phyloP scores from a whole-genome alignment of 1,140 invertebrate genomes.

The Mesaphorura yosii region DNA sequence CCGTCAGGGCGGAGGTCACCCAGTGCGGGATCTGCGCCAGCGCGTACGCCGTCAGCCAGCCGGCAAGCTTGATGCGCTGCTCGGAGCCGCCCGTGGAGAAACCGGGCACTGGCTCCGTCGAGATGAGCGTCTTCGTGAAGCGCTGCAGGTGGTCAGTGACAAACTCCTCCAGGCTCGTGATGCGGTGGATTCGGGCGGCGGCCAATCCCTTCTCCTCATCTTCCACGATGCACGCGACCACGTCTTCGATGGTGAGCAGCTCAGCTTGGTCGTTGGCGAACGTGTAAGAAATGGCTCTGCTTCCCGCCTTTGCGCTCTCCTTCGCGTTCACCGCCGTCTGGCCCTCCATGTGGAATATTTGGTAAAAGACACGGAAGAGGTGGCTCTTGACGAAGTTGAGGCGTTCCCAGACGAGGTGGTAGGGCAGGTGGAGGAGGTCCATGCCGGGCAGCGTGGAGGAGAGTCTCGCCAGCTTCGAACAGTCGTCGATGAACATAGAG shows the following conservation, averaged over 20 bases:
- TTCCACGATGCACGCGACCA: not conserved
- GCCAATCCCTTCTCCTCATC: not conserved
- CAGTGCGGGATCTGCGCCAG: slow-evolving; percentile 8
- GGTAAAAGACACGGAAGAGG: not conserved
- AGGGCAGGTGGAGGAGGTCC: slow-evolving; percentile 17
- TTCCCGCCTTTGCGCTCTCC: no score
- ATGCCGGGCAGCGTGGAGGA: slow-evolving; percentile 12
- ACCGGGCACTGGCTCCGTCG: not conserved
- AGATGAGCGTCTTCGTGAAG: not conserved
- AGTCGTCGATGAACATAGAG: slow-evolving; percentile 22
- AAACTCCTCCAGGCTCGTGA: slow-evolving; percentile 9
- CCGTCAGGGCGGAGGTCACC: slow-evolving; percentile 9
- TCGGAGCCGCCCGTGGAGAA: no score
- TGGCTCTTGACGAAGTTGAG: not conserved
- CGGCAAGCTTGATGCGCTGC: slow-evolving; percentile 3
- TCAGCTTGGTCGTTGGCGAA: not conserved
- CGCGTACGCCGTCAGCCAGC: slow-evolving; percentile 1
- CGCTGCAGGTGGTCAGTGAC: slow-evolving; percentile 2
- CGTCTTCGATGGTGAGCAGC: not conserved
- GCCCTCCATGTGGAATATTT: slow-evolving; percentile 9
- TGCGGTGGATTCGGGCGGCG: not conserved
- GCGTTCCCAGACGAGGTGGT: slow-evolving; percentile 16
- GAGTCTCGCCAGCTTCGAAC: slow-evolving; percentile 7
- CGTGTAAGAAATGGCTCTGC: not conserved
- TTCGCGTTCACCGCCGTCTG: no score